Evolutionary conservation across 1,140 invertebrate genomes (phyloP).

Genomic region (Cherax quadricarinatus): DNA sequence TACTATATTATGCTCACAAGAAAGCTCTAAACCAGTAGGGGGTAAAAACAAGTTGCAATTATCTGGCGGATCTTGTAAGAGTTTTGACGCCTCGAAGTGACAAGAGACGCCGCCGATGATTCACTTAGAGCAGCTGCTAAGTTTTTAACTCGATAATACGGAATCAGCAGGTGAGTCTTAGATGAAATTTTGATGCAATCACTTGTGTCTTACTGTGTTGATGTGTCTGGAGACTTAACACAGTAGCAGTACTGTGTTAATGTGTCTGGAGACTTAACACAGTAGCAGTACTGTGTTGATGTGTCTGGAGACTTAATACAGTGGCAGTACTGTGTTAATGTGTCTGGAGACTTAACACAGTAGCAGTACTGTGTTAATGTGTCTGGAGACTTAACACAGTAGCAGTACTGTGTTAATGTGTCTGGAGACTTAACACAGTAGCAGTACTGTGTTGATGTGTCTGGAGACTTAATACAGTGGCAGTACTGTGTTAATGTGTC

Average conservation of each 20-base stretch:
- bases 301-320: neutral
- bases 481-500: neutral
- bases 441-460: no score
- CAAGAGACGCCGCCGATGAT: slow-evolving; percentile 20
- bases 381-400: neutral
- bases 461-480: no score
- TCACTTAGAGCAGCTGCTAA: slow-evolving; percentile 14
- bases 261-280: neutral
- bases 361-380: neutral
- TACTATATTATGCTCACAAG: no score
- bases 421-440: neutral
- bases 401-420: neutral
- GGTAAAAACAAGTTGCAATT: no score
- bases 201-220: neutral
- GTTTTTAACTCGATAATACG: slow-evolving; percentile 45
- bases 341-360: neutral
- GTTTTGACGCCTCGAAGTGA: slow-evolving; percentile 8
- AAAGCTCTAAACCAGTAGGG: no score
- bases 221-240: neutral
- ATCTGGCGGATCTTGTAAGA: neutral
- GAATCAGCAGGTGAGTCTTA: slow-evolving; percentile 22
- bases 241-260: neutral
- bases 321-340: neutral
- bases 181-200: slow-evolving; percentile 22
- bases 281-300: neutral